Evolutionary conservation across 2,113 vertebrate species (phyloP), one percentile per base, ranked within the genome.

Genomic region (Verasper variegatus): DNA sequence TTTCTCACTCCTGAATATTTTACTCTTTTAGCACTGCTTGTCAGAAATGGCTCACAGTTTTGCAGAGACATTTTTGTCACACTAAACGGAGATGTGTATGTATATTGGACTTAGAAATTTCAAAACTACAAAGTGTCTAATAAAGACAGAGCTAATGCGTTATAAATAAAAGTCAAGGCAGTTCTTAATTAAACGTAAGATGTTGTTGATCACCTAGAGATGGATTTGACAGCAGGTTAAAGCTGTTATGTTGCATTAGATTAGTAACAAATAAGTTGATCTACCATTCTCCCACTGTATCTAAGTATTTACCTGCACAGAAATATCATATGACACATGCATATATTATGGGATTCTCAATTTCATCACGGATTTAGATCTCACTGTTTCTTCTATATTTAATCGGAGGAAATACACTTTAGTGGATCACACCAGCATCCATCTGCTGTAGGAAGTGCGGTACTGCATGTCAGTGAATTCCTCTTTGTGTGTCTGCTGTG

Each of bases 1-100:
- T 83, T 88, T 88, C 81, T 86, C 84, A 68, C 80, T 87, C 83
- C 83, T 77, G 52, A 86, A 82, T 79, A 74, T 81, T 69, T 57
- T 20, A 37, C 63, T 78, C 78, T 37, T 81, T 63, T 62, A 37
- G 35, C 9, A 1, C 76, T 45, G 37, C 68, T 64, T 60, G 71
- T 73, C 54, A 75, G 47, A 82, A 66, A 78, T 37, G 68, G 56
- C 45, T 85, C 80, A 54, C 12, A 3, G 40, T 17, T 68, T 20
- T 71, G 65, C 68, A 78, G 63, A 71, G 42, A 61, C 0, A 0
- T 49, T 66, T 59, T 52, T 24, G 13, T 63, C 14, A 45, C 27
- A 60, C n/a, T 3, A 17, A 23, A 31, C 42, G 54, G 6, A 45
- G 1, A n/a, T 20, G 58, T 20, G 58, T n/a, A 18, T 24, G 13